Evolutionary conservation across 35 echinoderm and acorn worm genomes (phyloP).

Genomic region (Apostichopus japonicus): DNA sequence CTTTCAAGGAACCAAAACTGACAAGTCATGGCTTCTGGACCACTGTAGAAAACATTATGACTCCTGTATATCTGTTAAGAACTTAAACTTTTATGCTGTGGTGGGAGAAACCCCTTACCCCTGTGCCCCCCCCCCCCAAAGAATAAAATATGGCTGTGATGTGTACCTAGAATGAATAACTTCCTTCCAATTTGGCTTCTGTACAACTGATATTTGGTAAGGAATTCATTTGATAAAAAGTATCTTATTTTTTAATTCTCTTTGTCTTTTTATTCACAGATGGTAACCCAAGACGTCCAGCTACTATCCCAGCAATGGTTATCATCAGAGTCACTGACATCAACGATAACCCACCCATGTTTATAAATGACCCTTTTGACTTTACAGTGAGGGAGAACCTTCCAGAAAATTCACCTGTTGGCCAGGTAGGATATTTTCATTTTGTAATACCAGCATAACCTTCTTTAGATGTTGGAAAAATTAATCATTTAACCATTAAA

Average conservation of each 20-base stretch:
- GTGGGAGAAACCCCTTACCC: too few species aligned
- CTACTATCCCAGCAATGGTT: conserved; percentile 10
- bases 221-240: neutral
- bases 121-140: too few species aligned
- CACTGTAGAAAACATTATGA: too few species aligned
- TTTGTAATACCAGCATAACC: too few species aligned
- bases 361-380: conserved; percentile 22
- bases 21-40: too few species aligned
- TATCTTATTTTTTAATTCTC: neutral
- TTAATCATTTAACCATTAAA: too few species aligned
- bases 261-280: neutral
- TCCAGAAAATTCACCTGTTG: neutral
- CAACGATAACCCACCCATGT: conserved; percentile 29
- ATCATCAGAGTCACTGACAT: conserved; percentile 23
- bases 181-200: neutral
- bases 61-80: too few species aligned
- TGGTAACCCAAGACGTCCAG: conserved; percentile 14
- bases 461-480: too few species aligned
- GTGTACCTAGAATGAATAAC: conserved; percentile 64
- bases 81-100: too few species aligned
- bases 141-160: neutral
- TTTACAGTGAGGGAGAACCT: conserved; percentile 31
- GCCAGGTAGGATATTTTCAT: conserved; percentile 16
- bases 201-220: conserved; percentile 39
- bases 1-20: too few species aligned